Evolutionary conservation across 1,140 invertebrate genomes (phyloP).

Genomic region (Chionoecetes opilio): DNA sequence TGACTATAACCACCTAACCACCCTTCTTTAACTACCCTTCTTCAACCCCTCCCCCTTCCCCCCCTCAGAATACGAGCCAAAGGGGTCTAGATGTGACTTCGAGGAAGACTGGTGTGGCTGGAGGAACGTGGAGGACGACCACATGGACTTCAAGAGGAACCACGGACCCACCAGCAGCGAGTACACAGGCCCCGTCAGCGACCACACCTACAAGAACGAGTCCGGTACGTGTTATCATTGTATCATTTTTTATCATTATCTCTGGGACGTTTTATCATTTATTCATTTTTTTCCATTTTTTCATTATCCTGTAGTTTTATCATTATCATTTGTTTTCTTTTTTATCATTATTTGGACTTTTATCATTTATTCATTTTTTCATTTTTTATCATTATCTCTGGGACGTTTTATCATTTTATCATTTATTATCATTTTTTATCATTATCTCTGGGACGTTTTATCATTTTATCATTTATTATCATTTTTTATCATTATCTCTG

Average conservation of each 20-base stretch:
- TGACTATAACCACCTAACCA: too few relatives aligned
- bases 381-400: too few relatives aligned
- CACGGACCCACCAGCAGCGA: constrained; percentile 67
- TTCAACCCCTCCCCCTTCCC: neutral
- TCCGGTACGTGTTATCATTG: constrained; percentile 70
- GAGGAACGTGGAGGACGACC: constrained; percentile 65
- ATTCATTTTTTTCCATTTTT: neutral
- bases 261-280: too few relatives aligned
- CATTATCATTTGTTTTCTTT: too few relatives aligned
- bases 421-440: too few relatives aligned
- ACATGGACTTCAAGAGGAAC: constrained; percentile 76
- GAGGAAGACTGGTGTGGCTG: constrained; percentile 76
- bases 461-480: too few relatives aligned
- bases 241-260: neutral
- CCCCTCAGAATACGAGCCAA: neutral
- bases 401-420: too few relatives aligned
- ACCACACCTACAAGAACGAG: constrained; percentile 76
- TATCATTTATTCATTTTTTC: too few relatives aligned
- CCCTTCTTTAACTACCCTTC: neutral
- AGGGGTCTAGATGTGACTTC: constrained; percentile 65
- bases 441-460: too few relatives aligned
- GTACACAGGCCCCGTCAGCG: constrained; percentile 63
- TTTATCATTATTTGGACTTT: too few relatives aligned
- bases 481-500: too few relatives aligned
- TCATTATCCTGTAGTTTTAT: too few relatives aligned